Evolutionary conservation across 2,113 vertebrate genomes (phyloP).

Genomic region (Notarius lentiginosus): DNA sequence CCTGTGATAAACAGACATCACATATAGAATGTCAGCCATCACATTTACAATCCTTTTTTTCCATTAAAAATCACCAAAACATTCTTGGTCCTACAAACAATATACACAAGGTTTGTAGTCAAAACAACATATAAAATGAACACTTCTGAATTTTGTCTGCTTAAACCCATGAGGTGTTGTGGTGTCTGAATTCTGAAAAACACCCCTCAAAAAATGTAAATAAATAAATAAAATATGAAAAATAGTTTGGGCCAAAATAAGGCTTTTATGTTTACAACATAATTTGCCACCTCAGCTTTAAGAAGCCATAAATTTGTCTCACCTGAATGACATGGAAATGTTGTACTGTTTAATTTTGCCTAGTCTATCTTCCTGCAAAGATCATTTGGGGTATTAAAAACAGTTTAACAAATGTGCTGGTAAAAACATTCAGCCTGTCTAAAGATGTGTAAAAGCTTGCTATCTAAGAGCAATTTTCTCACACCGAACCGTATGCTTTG

Average conservation of each 20-base stretch:
- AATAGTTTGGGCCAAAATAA: neutral
- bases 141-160: neutral
- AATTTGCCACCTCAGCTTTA: neutral
- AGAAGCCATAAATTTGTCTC: neutral
- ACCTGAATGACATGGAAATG: neutral
- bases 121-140: neutral
- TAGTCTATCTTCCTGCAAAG: too few relatives aligned
- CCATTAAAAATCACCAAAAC: neutral
- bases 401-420: too few relatives aligned
- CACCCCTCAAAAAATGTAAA: neutral
- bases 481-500: neutral
- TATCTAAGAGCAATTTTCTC: neutral
- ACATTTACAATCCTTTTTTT: neutral
- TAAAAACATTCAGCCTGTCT: neutral
- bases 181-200: neutral
- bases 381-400: too few relatives aligned
- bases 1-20: conserved; percentile 66
- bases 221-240: neutral
- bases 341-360: neutral
- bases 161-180: neutral
- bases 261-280: neutral
- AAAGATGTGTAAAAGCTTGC: neutral
- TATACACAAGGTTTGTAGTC: neutral
- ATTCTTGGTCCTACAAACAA: neutral
- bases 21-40: neutral